Evolutionary conservation across 92 coral and sea anemone species (phyloP), one percentile per base, ranked within the genome.

Genomic region (Epizoanthus rinbou): DNA sequence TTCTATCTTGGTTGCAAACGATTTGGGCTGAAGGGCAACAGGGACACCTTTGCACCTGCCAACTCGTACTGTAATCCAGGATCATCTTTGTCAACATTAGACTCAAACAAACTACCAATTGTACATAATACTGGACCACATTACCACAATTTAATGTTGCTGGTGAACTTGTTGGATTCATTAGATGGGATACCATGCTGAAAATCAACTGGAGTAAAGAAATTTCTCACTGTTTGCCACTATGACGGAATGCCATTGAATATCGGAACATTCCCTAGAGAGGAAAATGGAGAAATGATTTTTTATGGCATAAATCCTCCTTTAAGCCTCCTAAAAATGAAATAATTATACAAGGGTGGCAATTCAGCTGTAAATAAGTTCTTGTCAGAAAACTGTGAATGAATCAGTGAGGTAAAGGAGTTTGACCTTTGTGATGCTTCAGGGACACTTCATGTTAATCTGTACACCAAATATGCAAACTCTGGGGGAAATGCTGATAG

Each of bases 211-310:
- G 81, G 88, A 60, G 37, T 59, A 4, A 81, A 53, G 19, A 89
- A 88, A 47, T 86, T 8, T 64, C 57, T 89, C 1, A 25, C 79
- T 9, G 43, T 75, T 1, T 4, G 64, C 0, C 95, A 89, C 64
- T 89, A 89, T 85, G 95, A 91, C 76, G 90, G 90, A 0, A 88
- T 88, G 92, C 95, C 90, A n/a, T 35, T 89, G 43, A 82, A 88
- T 39, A 88, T 88, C 63, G 94, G 86, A 13, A 82, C 94, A 8
- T 91, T 91, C 54, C 90, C 92, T 3, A 78, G 90, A 35, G 69
- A 73, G 23, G 85, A 91, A 62, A 66, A 79, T 25, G 90, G 92
- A 0, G 84, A 82, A 57, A 83, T 74, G 0, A 0, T 91, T 15
- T 89, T 89, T 83, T 92, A 89, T 86, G 90, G 94, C 0, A 31